Base-by-base conservation (phyloP, 2,888 invertebrate species). In the Drosophila borealis region DNA sequence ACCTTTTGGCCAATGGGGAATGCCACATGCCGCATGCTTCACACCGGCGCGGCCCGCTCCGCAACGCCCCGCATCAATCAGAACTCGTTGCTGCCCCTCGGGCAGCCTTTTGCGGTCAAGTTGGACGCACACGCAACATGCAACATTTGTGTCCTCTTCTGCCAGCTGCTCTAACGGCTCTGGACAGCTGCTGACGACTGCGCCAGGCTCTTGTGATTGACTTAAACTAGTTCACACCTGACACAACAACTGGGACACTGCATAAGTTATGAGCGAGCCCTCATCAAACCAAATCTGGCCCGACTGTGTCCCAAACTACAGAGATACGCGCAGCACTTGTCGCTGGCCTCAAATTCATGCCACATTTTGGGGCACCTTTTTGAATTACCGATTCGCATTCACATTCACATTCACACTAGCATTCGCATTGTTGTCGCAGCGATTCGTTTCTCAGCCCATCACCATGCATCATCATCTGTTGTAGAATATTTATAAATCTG, bases 191-290 rank as follows among this genome's bases (percentile, higher is more conserved):
- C 2, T 13, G 41, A 29, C 29, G 53, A 33, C 34, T 61, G 45
- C 70, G 75, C 68, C 75, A 69, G 74, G 75, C 67, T 70, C 74
- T 54, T 80, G 83, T 82, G 88, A 83, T 88, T 82, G 88, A 85
- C 83, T 83, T 82, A 70, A 88, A 83, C 83, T 85, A 85, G 83
- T 88, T 83, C 71, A 73, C 82, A 68, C 66, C 78, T 67, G 70
- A 67, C 69, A 74, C 34, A 29, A 41, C 66, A 79, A 65, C 51
- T 64, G 64, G 60, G 46, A 55, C 55, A 46, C 56, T 45, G 68
- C 74, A 78, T 75, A 61, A 75, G 19, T 78, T 64, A 78, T 78
- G 75, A 78, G 78, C 56, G 42, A 48, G 17, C 53, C 63, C 50
- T 57, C 64, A 51, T 65, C 60, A 55, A 74, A 55, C 21, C 33